Evolutionary conservation across 2,797 vertebrate genomes (phyloP), one percentile per base, ranked within the genome.

Genomic region (Anniella stebbinsi): DNA sequence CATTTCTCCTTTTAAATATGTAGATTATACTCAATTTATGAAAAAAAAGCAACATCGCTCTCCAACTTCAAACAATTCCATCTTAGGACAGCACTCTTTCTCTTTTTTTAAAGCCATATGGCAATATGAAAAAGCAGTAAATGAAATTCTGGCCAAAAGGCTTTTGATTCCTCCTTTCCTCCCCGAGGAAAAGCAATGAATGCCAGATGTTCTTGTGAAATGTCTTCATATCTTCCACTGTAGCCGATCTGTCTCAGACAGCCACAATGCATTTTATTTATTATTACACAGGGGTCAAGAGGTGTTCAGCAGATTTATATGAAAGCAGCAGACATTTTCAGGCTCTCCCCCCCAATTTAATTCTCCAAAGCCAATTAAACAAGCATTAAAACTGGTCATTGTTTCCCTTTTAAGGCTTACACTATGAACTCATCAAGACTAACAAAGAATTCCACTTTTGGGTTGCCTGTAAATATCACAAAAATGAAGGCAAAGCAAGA

Each of bases 151-250:
- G 95, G 95, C 95, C 94, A 95, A 92, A 96, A 88, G 93, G 88
- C 92, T 95, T 95, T 90, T 83, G 92, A 1, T 88, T 82, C 93
- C 94, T 94, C 92, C 88, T 80, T 87, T 90, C 84, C 89, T 94
- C 93, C 94, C 95, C 94, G 88, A 96, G 93, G 94, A 92, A 95
- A 95, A 90, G 88, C 95, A 96, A 97, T 95, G 95, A 96, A 96
- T 85, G 38, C 96, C 97, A 97, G 95, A 97, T 97, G 97, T 96
- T 96, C 95, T 94, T 91, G 84, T 93, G 92, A 93, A 94, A 95
- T 18, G 69, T 96, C 94, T 95, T 96, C 94, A 80, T 92, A 88
- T 91, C 95, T 86, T 84, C 28, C 93, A 51, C 87, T 93, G 88
- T 86, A 92, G 80, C 88, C 91, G 91, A 76, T 60, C 91, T 23